A percentile compares a stretch with the other conserved stretches of the same genome.
These are phyloP conservation scores for Podarcis raffonei DNA, from an alignment of 2,113 vertebrate genomes.

Conservation along the genomic window DNA sequence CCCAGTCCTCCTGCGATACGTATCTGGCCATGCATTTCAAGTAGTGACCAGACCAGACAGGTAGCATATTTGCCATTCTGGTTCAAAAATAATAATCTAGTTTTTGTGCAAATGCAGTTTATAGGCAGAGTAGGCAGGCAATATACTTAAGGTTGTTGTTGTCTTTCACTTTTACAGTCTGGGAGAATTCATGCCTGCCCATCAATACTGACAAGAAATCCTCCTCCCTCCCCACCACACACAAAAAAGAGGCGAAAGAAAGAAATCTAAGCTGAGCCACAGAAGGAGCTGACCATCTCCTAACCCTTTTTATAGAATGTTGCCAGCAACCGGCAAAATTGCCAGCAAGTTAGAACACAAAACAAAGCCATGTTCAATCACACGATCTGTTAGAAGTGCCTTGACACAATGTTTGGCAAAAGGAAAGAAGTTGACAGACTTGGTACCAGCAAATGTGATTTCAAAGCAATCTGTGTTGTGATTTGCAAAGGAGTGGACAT, in stretches of 20 bases:
- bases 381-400: conserved; percentile 24
- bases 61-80: not conserved
- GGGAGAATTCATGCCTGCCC: not conserved
- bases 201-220: not conserved
- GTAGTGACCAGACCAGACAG: not conserved
- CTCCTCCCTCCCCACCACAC: too few species aligned
- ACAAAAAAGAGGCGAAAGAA: not conserved
- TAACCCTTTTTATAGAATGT: not conserved
- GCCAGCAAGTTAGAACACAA: not conserved
- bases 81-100: not conserved
- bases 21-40: not conserved
- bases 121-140: not conserved
- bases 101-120: not conserved
- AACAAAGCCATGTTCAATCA: accelerated
- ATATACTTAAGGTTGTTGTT: not conserved
- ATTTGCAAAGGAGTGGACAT: conserved; percentile 30
- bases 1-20: not conserved
- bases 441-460: conserved; percentile 13
- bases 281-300: conserved; percentile 17
- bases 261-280: not conserved
- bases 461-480: not conserved
- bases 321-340: not conserved
- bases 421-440: conserved; percentile 16
- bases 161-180: not conserved
- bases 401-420: conserved; percentile 28